Base-by-base conservation (phyloP, 2,113 vertebrate species). In the Eudorcas thomsonii region DNA sequence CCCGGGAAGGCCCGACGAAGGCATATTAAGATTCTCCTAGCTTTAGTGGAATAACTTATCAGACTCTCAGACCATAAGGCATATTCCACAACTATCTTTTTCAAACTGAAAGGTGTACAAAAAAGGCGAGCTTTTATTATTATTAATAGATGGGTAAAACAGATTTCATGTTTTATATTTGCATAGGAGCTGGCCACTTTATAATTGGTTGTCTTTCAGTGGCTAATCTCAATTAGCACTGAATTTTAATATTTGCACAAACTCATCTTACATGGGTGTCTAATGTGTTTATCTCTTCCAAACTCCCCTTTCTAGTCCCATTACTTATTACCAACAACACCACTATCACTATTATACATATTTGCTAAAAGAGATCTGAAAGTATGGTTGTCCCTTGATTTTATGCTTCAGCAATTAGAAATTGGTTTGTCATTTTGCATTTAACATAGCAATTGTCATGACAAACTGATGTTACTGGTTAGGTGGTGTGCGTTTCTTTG, bases 361-460 rank as follows among this genome's bases (percentile, higher is more conserved):
- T 81, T 88, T 71, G 71, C 45, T 57, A 62, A 88, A 92, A 77
- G 45, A 77, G 52, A 92, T 45, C 33, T 16, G 14, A 84, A 90
- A 36, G 13, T 74, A 84, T 45, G 64, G 10, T 57, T 74, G 90
- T 52, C 43, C 88, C 39, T 36, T 54, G 7, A 55, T 64, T 93
- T 98, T 93, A 50, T 84, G 85, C 59, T 82, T 85, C 26, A 23
- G 33, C 25, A 48, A 21, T 88, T 81, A 71, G 52, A 89, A 74
- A 88, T 16, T 77, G 60, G 48, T 85, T 95, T 94, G 45, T 64
- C 21, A 74, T 96, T 97, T 97, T 95, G 43, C 54, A 86, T 92
- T 80, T 81, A 91, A 94, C 59, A 64, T 59, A 74, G 43, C 48
- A 84, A 85, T 54, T 90, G 74, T 78, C 87, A 55, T 11, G 88